These are phyloP conservation scores for Leptinotarsa peninsularis DNA, from an alignment of 2,888 invertebrate genomes.

Conservation along the genomic window DNA sequence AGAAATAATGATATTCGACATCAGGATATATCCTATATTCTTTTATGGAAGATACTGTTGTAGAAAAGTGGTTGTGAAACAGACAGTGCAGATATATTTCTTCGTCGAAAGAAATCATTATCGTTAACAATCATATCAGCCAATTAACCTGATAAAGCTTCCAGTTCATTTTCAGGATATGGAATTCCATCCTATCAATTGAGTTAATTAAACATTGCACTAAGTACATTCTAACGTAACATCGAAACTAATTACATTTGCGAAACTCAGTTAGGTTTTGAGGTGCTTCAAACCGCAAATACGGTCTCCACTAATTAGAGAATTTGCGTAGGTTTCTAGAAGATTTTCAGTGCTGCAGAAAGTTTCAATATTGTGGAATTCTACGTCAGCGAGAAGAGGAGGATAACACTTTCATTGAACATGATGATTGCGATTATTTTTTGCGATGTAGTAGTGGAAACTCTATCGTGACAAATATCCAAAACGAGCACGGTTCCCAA, in stretches of 20 bases:
- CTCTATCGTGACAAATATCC: no score
- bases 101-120: background rate
- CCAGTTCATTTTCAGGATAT: constrained; percentile 5
- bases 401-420: background rate
- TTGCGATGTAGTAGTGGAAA: no score
- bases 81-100: background rate
- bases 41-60: no score
- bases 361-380: background rate
- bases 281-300: constrained; percentile 16
- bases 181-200: constrained; percentile 21
- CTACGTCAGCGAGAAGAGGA: background rate
- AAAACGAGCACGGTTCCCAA: no score
- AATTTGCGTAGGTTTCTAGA: constrained; percentile 3
- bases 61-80: no score
- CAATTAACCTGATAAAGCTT: background rate
- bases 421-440: background rate
- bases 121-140: background rate
- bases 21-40: no score
- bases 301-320: constrained; percentile 10
- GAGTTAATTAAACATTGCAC: constrained; percentile 18
- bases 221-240: constrained; percentile 21
- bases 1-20: no score
- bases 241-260: constrained; percentile 26
- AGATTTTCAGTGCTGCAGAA: constrained; percentile 1
- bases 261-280: constrained; percentile 14